Base-by-base conservation (phyloP, 2,888 invertebrate genomes). In the Blastobasis adustella region DNA sequence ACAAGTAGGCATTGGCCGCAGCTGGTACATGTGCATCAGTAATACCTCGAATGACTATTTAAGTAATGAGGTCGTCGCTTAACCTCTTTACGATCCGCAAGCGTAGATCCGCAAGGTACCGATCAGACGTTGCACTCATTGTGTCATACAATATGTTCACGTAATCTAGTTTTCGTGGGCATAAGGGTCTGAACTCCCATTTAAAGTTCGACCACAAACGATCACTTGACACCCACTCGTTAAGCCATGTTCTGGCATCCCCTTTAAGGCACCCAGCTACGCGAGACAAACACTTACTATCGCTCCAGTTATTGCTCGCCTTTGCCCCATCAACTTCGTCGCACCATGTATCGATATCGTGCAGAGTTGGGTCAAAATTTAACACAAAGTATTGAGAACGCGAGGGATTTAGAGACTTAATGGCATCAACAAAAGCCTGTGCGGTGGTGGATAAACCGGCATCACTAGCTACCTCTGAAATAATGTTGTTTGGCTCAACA, bases 201-300 rank as follows among this genome's bases (percentile, higher is more conserved):
- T 58, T 60, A 53, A 66, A 64, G 49, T 55, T 67, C 6, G 52
- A 49, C 65, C 63, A 65, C 1, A 53, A 45, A 0, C 60, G 54
- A 10, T 63, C 65, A 48, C 50, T 56, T 0, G 59, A 55, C 0
- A 59, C 58, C 63, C 50, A 50, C 9, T 50, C 46, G n/a, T 44
- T 47, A 5, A 51, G 44, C 51, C 51, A 51, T 5, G 10, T n/a
- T 8, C 38, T 47, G 1, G 57, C 54, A 43, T 53, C 57, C 4
- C 57, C 57, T 10, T 51, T 54, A 1, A 57, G 48, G 41, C 53
- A 54, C n/a, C 6, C 43, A 4, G 50, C 54, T 5, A 54, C 49
- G 6, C 57, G 53, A 4, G 54, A 51, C n/a, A 57, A 37, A 45
- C 57, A 57, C 36, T 57, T 53, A 9, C 47, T 23, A 52, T 54